Evolutionary conservation across 2,113 vertebrate species (phyloP).

Genomic region (Orycteropus afer): DNA sequence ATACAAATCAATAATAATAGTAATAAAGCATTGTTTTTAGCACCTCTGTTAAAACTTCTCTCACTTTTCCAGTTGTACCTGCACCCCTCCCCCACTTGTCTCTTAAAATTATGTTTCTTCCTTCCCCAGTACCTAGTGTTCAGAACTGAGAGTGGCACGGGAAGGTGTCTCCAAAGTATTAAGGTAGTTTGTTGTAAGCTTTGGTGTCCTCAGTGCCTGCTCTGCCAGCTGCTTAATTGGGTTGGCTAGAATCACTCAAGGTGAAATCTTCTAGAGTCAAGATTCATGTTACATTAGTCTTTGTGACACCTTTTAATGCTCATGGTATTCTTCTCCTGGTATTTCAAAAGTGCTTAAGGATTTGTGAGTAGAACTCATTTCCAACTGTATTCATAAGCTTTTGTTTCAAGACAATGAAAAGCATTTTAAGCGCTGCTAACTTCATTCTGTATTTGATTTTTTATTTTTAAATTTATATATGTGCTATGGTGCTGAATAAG

Average conservation of each 20-base stretch:
- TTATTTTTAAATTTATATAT: neutral
- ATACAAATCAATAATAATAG: neutral
- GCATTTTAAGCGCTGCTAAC: neutral
- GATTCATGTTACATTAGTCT: neutral
- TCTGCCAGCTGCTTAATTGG: neutral
- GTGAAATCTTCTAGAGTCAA: neutral
- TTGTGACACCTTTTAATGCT: constrained; percentile 25
- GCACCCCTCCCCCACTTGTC: no score
- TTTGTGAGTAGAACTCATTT: neutral
- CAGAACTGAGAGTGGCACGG: accelerated
- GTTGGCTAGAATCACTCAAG: neutral
- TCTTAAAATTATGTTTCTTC: accelerated
- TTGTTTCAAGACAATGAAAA: neutral
- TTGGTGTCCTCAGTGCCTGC: neutral
- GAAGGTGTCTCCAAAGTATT: neutral
- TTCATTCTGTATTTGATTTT: constrained; percentile 13
- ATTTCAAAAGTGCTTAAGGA: constrained; percentile 7
- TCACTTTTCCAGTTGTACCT: no score
- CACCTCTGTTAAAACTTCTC: neutral
- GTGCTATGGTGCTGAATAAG: neutral
- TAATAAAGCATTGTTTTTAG: no score
- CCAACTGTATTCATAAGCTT: neutral
- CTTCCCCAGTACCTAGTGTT: neutral
- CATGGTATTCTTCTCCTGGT: neutral
- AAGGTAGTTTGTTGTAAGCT: neutral